These are phyloP conservation scores for Xyrichtys novacula DNA, from an alignment of 2,797 vertebrate species.

Conservation along the genomic window DNA sequence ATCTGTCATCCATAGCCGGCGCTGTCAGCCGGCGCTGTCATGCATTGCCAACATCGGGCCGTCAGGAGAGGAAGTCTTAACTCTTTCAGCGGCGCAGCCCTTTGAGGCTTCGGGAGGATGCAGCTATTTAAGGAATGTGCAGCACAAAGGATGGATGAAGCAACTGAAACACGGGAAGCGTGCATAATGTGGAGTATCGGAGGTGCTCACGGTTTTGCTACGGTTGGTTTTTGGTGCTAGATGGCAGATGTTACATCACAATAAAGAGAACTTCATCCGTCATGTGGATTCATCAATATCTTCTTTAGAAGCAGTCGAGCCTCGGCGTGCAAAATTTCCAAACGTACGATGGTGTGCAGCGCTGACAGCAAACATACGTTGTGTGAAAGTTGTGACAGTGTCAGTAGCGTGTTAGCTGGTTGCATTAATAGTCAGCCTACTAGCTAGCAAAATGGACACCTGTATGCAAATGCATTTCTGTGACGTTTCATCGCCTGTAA, in stretches of 20 bases:
- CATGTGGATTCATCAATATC: background rate
- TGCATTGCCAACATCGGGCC: conserved; percentile 81
- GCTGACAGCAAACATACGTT: no score
- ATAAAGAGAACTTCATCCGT: background rate
- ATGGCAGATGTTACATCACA: conserved; percentile 30
- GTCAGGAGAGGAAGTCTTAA: conserved; percentile 79
- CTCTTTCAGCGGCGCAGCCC: conserved; percentile 63
- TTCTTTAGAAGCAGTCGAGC: no score
- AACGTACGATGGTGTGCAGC: no score
- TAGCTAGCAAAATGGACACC: no score
- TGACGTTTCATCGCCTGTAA: no score
- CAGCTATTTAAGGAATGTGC: conserved; percentile 64
- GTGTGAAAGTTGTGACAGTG: no score
- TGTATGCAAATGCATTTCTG: no score
- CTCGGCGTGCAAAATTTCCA: no score
- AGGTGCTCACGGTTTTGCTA: conserved; percentile 36
- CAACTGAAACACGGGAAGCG: conserved; percentile 55
- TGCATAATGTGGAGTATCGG: conserved; percentile 51
- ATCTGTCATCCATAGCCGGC: conserved; percentile 87
- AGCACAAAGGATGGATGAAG: conserved; percentile 53
- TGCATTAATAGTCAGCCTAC: no score
- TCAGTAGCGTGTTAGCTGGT: no score
- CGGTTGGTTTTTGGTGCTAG: conserved; percentile 10
- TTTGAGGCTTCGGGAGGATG: conserved; percentile 66
- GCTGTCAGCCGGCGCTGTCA: conserved; percentile 86